These are phyloP conservation scores for Thalassoma bifasciatum DNA, from an alignment of 2,113 vertebrate genomes.

Conservation along the genomic window DNA sequence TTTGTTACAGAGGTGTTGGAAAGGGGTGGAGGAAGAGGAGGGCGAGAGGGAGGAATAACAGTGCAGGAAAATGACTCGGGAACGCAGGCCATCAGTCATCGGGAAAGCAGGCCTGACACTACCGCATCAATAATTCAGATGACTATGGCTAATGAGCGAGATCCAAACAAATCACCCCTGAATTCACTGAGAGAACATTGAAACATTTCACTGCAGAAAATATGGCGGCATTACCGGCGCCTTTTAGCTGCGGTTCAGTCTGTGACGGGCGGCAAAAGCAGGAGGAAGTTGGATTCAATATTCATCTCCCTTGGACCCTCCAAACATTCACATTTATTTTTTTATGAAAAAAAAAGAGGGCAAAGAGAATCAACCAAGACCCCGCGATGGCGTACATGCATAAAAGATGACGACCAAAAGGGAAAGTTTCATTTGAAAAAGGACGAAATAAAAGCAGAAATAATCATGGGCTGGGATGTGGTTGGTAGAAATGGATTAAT, in stretches of 20 bases:
- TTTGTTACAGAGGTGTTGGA: slow-evolving; percentile 47
- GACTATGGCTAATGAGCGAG: slow-evolving; percentile 74
- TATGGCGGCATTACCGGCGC: slow-evolving; percentile 38
- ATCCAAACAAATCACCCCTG: slow-evolving; percentile 75
- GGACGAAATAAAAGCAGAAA: background rate
- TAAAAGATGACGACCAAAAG: background rate
- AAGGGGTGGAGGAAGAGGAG: slow-evolving; percentile 13
- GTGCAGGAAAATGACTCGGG: slow-evolving; percentile 57
- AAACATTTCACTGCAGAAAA: slow-evolving; percentile 53
- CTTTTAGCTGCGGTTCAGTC: slow-evolving; percentile 48
- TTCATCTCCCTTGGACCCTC: slow-evolving; percentile 41
- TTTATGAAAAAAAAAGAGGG: slow-evolving; percentile 2
- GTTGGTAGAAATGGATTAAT: background rate
- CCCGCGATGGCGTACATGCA: background rate
- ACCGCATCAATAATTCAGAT: slow-evolving; percentile 79
- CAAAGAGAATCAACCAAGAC: slow-evolving; percentile 1
- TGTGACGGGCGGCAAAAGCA: slow-evolving; percentile 21
- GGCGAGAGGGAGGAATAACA: slow-evolving; percentile 54
- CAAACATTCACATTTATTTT: slow-evolving; percentile 46
- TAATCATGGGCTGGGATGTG: background rate
- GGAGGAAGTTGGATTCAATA: slow-evolving; percentile 28
- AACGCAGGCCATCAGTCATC: slow-evolving; percentile 70
- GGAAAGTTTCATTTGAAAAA: slow-evolving; percentile 4
- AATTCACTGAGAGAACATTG: slow-evolving; percentile 60
- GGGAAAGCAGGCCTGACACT: slow-evolving; percentile 69